Conservation (phyloP, 2,888 invertebrate genomes). For the Temnothorax ravouxi region DNA sequence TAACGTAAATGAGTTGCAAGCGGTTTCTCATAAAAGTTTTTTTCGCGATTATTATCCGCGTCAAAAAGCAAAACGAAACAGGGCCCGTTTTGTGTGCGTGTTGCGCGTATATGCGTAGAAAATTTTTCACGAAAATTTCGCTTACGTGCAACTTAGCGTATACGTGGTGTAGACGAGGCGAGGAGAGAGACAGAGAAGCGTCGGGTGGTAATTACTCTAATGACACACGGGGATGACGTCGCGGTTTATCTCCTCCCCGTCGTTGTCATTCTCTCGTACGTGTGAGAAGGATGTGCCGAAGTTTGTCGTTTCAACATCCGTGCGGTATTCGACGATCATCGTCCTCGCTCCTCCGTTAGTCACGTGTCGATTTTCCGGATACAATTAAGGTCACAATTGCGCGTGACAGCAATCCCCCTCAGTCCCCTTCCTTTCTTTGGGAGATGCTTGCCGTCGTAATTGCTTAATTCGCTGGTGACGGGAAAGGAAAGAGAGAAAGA, state of each 20-base stretch:
- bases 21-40: not conserved
- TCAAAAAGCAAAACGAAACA: not conserved
- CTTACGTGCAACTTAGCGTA: not conserved
- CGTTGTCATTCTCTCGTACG: not conserved
- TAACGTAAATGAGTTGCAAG: not conserved
- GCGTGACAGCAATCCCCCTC: constrained; percentile 7
- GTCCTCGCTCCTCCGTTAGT: constrained; percentile 15
- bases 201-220: constrained; percentile 57
- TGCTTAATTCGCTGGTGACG: constrained; percentile 4
- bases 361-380: constrained; percentile 47
- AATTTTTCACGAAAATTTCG: not conserved
- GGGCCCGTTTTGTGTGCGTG: not conserved
- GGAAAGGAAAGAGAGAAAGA: not conserved
- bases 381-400: constrained; percentile 49
- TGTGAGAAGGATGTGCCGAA: constrained; percentile 15
- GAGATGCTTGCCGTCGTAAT: constrained; percentile 3
- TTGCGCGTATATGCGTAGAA: too few relatives aligned
- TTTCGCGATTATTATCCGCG: not conserved
- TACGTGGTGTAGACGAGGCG: not conserved
- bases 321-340: constrained; percentile 53
- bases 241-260: constrained; percentile 50
- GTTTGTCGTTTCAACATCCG: constrained; percentile 33
- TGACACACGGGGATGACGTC: constrained; percentile 46
- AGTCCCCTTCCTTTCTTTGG: not conserved
- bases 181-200: not conserved